These are phyloP conservation scores for Ctenoplectra terminalis DNA, from an alignment of 1,140 invertebrate species.

Conservation along the genomic window DNA sequence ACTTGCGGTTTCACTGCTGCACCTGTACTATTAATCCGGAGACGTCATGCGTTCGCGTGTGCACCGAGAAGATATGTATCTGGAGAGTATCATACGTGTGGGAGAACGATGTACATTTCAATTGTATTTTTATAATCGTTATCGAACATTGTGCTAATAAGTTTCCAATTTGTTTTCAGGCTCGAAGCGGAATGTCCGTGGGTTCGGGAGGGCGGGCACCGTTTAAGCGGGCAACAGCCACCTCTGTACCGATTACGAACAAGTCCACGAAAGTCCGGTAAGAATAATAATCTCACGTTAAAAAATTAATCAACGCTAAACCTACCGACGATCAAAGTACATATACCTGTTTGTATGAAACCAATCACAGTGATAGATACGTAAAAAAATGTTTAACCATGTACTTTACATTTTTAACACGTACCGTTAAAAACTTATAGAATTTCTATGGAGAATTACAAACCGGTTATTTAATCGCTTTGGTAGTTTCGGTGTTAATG, in stretches of 20 bases:
- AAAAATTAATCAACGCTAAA: too few relatives aligned
- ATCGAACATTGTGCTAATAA: not conserved
- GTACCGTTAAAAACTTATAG: too few relatives aligned
- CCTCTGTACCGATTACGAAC: slow-evolving; percentile 32
- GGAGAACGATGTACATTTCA: not conserved
- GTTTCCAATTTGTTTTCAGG: slow-evolving; percentile 41
- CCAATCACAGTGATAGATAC: too few relatives aligned
- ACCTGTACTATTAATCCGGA: not conserved
- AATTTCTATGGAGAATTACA: too few relatives aligned
- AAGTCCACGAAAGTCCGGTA: slow-evolving; percentile 53
- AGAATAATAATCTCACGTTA: slow-evolving; percentile 10
- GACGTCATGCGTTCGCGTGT: not conserved
- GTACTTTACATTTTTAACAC: too few relatives aligned
- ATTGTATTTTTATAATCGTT: not conserved
- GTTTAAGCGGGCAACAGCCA: slow-evolving; percentile 60
- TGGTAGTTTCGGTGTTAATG: too few relatives aligned
- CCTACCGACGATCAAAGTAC: too few relatives aligned
- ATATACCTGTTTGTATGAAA: too few relatives aligned
- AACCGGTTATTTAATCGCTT: too few relatives aligned
- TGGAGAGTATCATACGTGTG: not conserved
- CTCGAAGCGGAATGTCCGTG: slow-evolving; percentile 69
- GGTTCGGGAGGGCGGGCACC: slow-evolving; percentile 62
- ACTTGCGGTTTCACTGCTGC: slow-evolving; percentile 19
- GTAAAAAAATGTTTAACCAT: too few relatives aligned
- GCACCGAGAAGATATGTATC: not conserved